A percentile compares a stretch with the other conserved stretches of the same genome.
phyloP scores from a whole-genome alignment of 2,888 invertebrate species.

The Volucella inflata region DNA sequence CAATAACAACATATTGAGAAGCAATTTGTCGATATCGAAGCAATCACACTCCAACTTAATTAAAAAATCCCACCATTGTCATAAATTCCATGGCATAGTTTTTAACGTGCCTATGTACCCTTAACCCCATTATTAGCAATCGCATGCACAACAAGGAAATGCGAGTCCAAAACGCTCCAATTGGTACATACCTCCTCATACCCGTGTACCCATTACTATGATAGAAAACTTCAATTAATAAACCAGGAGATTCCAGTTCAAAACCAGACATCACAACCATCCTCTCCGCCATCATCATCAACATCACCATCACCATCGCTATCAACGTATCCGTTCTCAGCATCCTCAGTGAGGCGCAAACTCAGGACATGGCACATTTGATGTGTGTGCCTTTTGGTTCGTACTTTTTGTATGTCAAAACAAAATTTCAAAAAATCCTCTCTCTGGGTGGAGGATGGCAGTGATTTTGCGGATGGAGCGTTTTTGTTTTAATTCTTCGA shows the following conservation, averaged over 20 bases:
- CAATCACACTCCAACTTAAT: conserved; percentile 3
- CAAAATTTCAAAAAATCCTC: conserved; percentile 53
- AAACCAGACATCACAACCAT: background rate
- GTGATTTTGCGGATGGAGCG: conserved; percentile 45
- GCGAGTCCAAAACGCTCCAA: conserved; percentile 27
- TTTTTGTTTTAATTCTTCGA: conserved; percentile 57
- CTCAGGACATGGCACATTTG: conserved; percentile 51
- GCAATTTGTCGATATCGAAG: background rate
- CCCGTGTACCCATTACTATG: background rate
- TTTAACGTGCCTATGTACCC: conserved; percentile 42
- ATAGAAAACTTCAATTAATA: background rate
- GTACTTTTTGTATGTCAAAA: conserved; percentile 62
- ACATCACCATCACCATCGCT: background rate
- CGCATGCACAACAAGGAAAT: conserved; percentile 17
- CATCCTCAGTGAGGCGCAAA: conserved; percentile 58
- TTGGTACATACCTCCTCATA: conserved; percentile 18
- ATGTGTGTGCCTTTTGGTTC: conserved; percentile 34
- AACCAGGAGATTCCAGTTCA: background rate
- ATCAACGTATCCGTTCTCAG: conserved; percentile 4
- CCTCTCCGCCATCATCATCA: background rate
- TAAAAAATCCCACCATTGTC: conserved; percentile 2
- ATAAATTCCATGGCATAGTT: conserved; percentile 35
- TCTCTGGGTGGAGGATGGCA: conserved; percentile 54
- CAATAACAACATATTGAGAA: too few relatives aligned
- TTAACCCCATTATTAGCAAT: conserved; percentile 64